These are phyloP conservation scores for Cydia amplana DNA, from an alignment of 1,140 invertebrate genomes.

Conservation along the genomic window DNA sequence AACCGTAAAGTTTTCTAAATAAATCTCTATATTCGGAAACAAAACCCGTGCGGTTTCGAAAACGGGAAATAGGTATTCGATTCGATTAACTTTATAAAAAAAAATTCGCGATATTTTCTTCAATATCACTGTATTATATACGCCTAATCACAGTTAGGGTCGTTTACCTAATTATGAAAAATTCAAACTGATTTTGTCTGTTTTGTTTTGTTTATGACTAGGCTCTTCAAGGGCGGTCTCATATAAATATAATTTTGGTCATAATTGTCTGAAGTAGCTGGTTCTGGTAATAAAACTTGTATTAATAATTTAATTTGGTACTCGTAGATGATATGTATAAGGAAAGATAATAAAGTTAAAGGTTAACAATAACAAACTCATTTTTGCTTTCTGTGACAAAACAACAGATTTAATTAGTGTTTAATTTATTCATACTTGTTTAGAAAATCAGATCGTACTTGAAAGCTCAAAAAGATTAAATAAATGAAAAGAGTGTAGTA, in stretches of 20 bases:
- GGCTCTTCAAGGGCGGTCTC: background rate
- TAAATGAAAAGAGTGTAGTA: background rate
- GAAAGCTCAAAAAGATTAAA: too few relatives aligned
- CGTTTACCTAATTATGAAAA: background rate
- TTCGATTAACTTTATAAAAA: too few relatives aligned
- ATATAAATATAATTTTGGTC: background rate
- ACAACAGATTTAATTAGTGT: background rate
- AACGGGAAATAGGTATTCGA: too few relatives aligned
- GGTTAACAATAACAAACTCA: background rate
- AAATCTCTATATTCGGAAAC: too few relatives aligned
- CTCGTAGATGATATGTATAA: background rate
- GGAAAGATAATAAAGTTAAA: background rate
- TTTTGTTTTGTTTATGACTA: background rate
- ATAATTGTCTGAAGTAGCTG: background rate
- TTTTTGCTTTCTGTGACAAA: background rate
- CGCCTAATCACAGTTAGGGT: background rate
- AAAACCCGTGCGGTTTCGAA: too few relatives aligned
- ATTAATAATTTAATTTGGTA: background rate
- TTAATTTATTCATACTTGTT: too few relatives aligned
- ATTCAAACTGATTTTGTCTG: background rate
- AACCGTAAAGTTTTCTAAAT: too few relatives aligned
- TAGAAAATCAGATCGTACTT: too few relatives aligned
- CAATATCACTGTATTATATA: background rate
- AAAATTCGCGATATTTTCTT: too few relatives aligned
- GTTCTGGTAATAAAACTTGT: background rate